Percentiles rank a stretch among this genome's conserved stretches.
These are phyloP conservation scores for Mormyrops boulengeri DNA, from an alignment of 2,797 vertebrate genomes.

Conservation along the genomic window DNA sequence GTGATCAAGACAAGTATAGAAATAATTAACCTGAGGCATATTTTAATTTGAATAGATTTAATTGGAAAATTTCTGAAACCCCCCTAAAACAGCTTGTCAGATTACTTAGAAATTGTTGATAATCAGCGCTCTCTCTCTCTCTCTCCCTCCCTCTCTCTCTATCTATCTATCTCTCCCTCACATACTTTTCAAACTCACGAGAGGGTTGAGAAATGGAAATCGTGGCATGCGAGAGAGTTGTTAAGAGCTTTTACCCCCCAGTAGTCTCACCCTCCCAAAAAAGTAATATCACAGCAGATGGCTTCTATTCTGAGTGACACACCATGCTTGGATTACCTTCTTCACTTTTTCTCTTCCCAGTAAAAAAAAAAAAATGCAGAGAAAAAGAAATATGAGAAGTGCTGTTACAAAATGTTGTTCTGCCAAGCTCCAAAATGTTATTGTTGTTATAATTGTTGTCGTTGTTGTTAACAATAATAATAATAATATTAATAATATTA, in stretches of 20 bases:
- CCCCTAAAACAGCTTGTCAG: not conserved
- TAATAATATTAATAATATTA: not conserved
- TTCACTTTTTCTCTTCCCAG: not conserved
- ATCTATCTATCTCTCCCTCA: not conserved
- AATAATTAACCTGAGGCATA: not conserved
- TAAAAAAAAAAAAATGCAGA: not conserved
- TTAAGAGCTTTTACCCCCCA: constrained; percentile 11
- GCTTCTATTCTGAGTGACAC: constrained; percentile 19
- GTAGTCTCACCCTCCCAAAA: not conserved
- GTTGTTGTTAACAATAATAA: not conserved
- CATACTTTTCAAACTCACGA: constrained; percentile 1
- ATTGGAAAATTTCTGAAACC: not conserved
- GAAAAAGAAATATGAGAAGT: not conserved
- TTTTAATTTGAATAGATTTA: constrained; percentile 11
- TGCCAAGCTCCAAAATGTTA: not conserved
- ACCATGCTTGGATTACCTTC: constrained; percentile 11
- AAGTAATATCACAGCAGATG: constrained; percentile 18
- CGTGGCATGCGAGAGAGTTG: constrained; percentile 1
- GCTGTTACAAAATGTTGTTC: not conserved
- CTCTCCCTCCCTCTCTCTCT: not conserved
- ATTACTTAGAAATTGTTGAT: constrained; percentile 7
- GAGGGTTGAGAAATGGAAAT: constrained; percentile 15
- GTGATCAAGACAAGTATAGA: not conserved
- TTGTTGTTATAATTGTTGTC: not conserved
- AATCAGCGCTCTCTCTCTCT: not conserved